Conservation (phyloP, 2,113 vertebrate genomes). For the Clarias gariepinus region DNA sequence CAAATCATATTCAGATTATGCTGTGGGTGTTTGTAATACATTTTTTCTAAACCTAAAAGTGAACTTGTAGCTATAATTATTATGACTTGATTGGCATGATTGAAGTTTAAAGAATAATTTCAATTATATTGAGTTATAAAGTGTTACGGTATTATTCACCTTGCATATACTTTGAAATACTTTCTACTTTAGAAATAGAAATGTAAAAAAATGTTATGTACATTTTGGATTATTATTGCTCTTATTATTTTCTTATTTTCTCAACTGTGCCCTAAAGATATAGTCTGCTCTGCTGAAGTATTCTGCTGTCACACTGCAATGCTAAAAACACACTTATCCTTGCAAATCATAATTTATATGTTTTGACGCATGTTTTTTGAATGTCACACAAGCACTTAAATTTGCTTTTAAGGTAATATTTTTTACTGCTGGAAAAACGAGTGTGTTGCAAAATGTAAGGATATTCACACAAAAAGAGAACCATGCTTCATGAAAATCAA, state of each 20-base stretch:
- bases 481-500: no score
- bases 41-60: not conserved
- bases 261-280: not conserved
- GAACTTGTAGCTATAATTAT: not conserved
- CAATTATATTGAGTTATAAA: not conserved
- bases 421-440: not conserved
- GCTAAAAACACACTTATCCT: not conserved
- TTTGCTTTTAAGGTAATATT: not conserved
- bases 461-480: not conserved
- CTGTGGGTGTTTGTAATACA: not conserved
- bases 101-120: not conserved
- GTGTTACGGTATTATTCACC: not conserved
- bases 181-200: not conserved
- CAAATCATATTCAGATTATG: not conserved
- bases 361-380: not conserved
- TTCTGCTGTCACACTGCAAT: not conserved
- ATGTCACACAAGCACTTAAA: not conserved
- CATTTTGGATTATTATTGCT: not conserved
- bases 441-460: not conserved
- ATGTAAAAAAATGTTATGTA: not conserved
- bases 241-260: not conserved
- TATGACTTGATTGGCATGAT: not conserved
- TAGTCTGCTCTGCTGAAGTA: not conserved
- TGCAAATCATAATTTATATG: not conserved
- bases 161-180: no score